A percentile compares a stretch with the other conserved stretches of the same genome.
Conservation (phyloP, 2,113 vertebrate species). For the Corvus cornix region DNA sequence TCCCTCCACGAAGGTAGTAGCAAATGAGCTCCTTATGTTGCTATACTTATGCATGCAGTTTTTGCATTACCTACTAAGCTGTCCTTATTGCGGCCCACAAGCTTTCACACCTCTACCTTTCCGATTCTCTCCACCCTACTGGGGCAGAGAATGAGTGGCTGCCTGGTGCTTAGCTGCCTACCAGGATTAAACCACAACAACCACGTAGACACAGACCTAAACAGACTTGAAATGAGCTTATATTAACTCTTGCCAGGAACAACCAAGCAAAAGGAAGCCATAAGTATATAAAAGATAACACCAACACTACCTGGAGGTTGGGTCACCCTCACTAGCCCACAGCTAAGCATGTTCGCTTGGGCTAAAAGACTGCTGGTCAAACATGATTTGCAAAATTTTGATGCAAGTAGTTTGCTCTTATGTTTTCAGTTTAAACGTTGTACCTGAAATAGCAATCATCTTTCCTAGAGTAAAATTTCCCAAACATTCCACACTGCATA, state of each 20-base stretch:
- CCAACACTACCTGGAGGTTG: not conserved
- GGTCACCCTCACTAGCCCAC: not conserved
- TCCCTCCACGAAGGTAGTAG: fast-evolving
- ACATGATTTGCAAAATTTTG: not conserved
- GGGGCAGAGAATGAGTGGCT: not conserved
- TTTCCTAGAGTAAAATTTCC: not conserved
- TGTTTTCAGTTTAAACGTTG: not conserved
- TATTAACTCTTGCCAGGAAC: not conserved
- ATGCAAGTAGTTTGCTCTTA: not conserved
- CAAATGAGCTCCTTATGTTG: not conserved
- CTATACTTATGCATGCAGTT: not conserved
- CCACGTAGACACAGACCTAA: not conserved
- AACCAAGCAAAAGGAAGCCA: not conserved
- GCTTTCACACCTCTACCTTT: not conserved
- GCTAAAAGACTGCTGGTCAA: not conserved
- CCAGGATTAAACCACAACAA: not conserved
- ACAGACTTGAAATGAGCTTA: not conserved
- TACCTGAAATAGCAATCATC: not conserved
- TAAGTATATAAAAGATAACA: not conserved
- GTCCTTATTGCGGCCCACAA: not conserved
- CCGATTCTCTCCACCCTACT: not conserved
- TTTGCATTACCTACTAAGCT: not conserved
- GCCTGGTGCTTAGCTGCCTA: not conserved
- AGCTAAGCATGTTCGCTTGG: not conserved
- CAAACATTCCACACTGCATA: not conserved